Evolutionary conservation across 2,888 invertebrate genomes (phyloP).

Genomic region (Stenichneumon culpator): DNA sequence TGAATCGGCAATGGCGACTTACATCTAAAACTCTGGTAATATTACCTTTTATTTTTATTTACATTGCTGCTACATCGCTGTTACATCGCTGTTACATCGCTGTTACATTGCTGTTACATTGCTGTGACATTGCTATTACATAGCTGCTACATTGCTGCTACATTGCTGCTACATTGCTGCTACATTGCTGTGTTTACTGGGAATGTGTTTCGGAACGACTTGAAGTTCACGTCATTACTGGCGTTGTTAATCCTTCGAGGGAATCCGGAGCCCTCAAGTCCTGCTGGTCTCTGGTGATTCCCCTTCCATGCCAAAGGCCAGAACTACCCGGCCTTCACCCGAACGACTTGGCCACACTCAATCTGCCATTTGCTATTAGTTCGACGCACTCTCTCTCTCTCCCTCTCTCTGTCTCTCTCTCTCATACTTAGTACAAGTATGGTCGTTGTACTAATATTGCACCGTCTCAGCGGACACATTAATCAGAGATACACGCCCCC

Average conservation of each 20-base stretch:
- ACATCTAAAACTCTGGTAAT: no score
- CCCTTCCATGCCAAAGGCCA: background rate
- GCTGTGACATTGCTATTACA: no score
- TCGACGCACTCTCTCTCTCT: slow-evolving; percentile 12
- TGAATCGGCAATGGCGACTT: no score
- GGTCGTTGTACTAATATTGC: slow-evolving; percentile 40
- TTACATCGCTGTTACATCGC: no score
- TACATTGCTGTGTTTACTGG: background rate
- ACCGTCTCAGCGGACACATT: slow-evolving; percentile 50
- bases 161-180: no score
- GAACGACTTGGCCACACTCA: slow-evolving; percentile 34
- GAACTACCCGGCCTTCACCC: slow-evolving; percentile 10
- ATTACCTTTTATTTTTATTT: no score
- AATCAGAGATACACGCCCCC: slow-evolving; percentile 42
- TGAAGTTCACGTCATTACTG: background rate
- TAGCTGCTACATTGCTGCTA: no score
- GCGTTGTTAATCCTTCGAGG: slow-evolving; percentile 39
- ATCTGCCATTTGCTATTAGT: slow-evolving; percentile 55
- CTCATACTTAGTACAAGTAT: background rate
- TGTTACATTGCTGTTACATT: no score
- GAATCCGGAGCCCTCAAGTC: slow-evolving; percentile 32
- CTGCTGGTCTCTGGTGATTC: slow-evolving; percentile 9
- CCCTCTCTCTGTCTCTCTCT: background rate
- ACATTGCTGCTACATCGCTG: no score
- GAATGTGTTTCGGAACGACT: background rate